phyloP scores from a whole-genome alignment of 2,797 vertebrate species.

The Propithecus perrieri region DNA sequence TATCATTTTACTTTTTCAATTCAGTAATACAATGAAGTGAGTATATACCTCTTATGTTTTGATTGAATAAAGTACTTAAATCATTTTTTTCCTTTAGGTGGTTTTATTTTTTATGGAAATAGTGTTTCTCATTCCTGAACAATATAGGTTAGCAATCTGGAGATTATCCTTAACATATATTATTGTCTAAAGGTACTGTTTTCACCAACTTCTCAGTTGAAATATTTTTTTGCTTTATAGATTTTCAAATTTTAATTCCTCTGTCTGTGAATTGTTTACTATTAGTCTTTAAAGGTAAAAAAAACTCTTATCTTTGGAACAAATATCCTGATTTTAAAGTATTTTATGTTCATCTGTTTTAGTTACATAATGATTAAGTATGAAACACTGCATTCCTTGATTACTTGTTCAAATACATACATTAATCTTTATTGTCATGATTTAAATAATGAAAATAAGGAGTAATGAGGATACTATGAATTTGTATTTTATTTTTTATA shows the following conservation, averaged over 20 bases:
- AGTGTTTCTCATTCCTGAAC: constrained; percentile 48
- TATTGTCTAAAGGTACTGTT: constrained; percentile 31
- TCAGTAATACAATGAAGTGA: constrained; percentile 38
- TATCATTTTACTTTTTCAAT: constrained; percentile 29
- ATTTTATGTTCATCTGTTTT: constrained; percentile 72
- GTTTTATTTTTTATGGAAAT: constrained; percentile 25
- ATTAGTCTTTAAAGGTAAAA: constrained; percentile 54
- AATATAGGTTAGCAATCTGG: constrained; percentile 10
- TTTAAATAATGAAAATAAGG: constrained; percentile 24
- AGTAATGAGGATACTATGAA: neutral
- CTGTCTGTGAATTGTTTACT: constrained; percentile 20
- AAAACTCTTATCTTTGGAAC: constrained; percentile 59
- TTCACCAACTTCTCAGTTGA: constrained; percentile 43
- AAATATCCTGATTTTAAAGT: constrained; percentile 76
- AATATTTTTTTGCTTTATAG: constrained; percentile 54
- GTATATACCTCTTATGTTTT: neutral
- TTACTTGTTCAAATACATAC: constrained; percentile 75
- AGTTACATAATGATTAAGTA: constrained; percentile 74
- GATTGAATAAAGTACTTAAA: neutral
- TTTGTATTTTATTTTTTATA: constrained; percentile 46
- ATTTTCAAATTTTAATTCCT: constrained; percentile 65
- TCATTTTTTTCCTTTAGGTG: neutral
- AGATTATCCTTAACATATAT: neutral
- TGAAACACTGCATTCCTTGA: constrained; percentile 77
- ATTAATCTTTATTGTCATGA: constrained; percentile 74